phyloP scores from a whole-genome alignment of 37 sponge, comb jelly and placozoan species.

The Dysidea cf. avara region DNA sequence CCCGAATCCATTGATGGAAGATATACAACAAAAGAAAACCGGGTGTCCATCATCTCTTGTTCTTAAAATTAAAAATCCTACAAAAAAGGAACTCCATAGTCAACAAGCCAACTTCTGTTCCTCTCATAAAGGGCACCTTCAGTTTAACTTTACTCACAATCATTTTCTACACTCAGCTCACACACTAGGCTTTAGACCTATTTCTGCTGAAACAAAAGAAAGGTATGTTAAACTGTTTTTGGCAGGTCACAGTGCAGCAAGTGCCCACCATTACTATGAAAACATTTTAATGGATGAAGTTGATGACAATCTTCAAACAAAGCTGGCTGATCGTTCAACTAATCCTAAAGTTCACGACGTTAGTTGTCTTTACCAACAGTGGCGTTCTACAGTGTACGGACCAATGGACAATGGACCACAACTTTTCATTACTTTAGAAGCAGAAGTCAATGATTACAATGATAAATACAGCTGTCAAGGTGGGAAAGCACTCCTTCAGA shows the following conservation, averaged over 20 bases:
- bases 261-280: constrained; percentile 22
- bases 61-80: neutral
- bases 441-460: neutral
- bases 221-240: neutral
- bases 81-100: too few species aligned
- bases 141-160: too few species aligned
- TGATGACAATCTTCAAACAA: neutral
- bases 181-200: constrained; percentile 11
- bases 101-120: too few species aligned
- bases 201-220: constrained; percentile 23
- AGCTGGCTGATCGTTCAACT: neutral
- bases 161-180: neutral
- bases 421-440: neutral
- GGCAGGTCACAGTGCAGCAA: constrained; percentile 6
- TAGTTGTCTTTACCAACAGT: constrained; percentile 4
- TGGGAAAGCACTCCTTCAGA: too few species aligned
- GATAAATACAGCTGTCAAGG: too few species aligned
- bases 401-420: neutral
- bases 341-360: neutral
- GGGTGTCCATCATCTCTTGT: too few species aligned
- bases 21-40: too few species aligned
- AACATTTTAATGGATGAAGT: neutral
- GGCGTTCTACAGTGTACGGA: neutral
- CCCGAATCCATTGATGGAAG: too few species aligned
- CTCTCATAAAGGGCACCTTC: too few species aligned